Evolutionary conservation across 2,113 vertebrate genomes (phyloP).

Genomic region (Tragelaphus strepsiceros): DNA sequence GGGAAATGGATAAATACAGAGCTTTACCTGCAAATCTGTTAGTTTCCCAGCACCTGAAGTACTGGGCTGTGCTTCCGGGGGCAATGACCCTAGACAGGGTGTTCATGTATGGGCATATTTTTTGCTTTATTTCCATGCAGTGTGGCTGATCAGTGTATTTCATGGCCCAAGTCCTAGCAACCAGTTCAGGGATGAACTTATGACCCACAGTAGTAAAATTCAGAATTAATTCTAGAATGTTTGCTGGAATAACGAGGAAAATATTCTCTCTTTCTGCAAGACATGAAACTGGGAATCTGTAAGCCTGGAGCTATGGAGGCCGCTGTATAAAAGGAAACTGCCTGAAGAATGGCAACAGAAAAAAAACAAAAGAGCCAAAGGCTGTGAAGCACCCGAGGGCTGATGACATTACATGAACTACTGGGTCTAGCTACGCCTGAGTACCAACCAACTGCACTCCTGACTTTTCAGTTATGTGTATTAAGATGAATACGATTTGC

Average conservation of each 20-base stretch:
- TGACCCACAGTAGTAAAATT: neutral
- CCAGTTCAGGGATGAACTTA: neutral
- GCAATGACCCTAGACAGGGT: constrained; percentile 83
- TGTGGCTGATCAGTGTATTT: neutral
- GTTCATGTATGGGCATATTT: constrained; percentile 62
- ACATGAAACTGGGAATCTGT: neutral
- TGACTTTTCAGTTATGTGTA: neutral
- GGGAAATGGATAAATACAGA: constrained; percentile 30
- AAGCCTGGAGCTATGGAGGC: neutral
- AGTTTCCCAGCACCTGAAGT: constrained; percentile 69
- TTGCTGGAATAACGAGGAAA: neutral
- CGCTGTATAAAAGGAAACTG: neutral
- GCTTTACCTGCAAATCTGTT: constrained; percentile 81
- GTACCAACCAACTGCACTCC: neutral
- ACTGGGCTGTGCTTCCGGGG: constrained; percentile 72
- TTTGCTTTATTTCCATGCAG: neutral
- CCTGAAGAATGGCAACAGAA: neutral
- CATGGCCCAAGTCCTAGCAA: neutral
- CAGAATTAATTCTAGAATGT: neutral
- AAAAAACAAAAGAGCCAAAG: neutral
- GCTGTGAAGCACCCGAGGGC: neutral
- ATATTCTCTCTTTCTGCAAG: neutral
- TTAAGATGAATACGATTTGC: neutral
- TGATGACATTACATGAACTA: neutral
- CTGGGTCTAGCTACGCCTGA: neutral